Base-by-base conservation (phyloP, 2,113 vertebrate genomes). In the Neolamprologus ventralis region DNA sequence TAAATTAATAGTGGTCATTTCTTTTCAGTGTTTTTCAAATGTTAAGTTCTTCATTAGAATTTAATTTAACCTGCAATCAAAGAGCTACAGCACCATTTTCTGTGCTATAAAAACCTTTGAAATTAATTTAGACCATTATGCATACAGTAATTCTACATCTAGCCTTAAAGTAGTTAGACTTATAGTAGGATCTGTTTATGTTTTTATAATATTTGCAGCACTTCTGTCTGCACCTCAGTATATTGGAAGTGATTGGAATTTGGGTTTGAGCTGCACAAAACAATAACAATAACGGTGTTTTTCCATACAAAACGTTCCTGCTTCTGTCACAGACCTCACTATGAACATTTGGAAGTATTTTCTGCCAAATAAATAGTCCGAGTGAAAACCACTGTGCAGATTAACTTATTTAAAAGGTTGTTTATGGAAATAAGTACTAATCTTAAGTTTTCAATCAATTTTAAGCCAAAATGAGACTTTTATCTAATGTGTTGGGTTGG, bases 221-320 rank as follows among this genome's bases (percentile, higher is more conserved):
- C 23, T 78, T 49, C 42, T 78, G 10, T n/a, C 73, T 78, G 10
- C 71, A 78, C 45, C 9, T 17, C 16, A 31, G 9, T 78, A 78
- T 49, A 78, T 9, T 31, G 42, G 71, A 78, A 49, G 23, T 5
- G 3, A 78, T 49, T 49, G 42, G 42, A 19, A 28, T 78, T 68
- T 49, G 45, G 9, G 16, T 49, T 78, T 51, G 73, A 51, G 45
- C 73, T 6, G 73, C 26, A 49, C 26, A 49, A 31, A 78, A 31
- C 7, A 47, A 47, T 17, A 47, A 47, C 42, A 51, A 31, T 49
- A 49, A 31, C 73, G 49, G 26, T 49, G 71, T 31, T 78, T 78
- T 51, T 33, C 73, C 9, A 78, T 31, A 49, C 0, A 49, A 49
- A 78, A 78, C 0, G 1, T 78, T 23, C 8, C 78, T 40, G 51